Percentiles rank a stretch among this genome's conserved stretches.
Evolutionary conservation across 2,113 vertebrate species (phyloP).

Genomic region (Dasyurus viverrinus): DNA sequence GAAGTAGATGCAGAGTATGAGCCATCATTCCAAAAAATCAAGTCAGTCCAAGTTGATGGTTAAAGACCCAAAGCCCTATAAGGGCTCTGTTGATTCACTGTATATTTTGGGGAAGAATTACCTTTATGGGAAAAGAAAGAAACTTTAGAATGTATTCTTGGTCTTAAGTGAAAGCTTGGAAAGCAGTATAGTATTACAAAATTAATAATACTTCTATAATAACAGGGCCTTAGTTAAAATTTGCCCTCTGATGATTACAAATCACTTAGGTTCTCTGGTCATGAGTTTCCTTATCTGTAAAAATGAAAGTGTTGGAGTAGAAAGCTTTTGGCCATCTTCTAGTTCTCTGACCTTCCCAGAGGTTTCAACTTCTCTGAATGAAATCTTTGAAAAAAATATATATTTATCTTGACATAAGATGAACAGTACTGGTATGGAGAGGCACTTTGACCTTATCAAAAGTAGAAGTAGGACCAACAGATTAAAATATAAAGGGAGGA

Average conservation of each 20-base stretch:
- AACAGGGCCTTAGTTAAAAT: not conserved
- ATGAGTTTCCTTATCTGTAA: not conserved
- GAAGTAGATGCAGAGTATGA: not conserved
- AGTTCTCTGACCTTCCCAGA: not conserved
- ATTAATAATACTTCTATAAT: not conserved
- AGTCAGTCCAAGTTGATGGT: not conserved
- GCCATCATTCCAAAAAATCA: not conserved
- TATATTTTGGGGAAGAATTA: not conserved
- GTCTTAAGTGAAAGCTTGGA: not conserved
- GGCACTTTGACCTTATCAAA: not conserved
- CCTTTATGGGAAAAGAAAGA: not conserved
- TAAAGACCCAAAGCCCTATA: not conserved
- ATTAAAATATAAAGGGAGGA: not conserved
- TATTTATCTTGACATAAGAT: not conserved
- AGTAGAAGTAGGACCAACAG: not conserved
- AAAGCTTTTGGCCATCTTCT: not conserved
- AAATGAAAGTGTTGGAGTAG: not conserved
- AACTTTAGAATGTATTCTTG: not conserved
- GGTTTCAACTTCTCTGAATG: not conserved
- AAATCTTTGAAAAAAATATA: not conserved
- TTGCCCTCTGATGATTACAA: not conserved
- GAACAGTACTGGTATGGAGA: not conserved
- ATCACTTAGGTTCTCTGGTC: not conserved
- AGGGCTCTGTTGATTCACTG: not conserved
- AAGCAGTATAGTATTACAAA: not conserved